phyloP scores from a whole-genome alignment of 1,140 invertebrate species.

The Drosophila pseudoananassae region DNA sequence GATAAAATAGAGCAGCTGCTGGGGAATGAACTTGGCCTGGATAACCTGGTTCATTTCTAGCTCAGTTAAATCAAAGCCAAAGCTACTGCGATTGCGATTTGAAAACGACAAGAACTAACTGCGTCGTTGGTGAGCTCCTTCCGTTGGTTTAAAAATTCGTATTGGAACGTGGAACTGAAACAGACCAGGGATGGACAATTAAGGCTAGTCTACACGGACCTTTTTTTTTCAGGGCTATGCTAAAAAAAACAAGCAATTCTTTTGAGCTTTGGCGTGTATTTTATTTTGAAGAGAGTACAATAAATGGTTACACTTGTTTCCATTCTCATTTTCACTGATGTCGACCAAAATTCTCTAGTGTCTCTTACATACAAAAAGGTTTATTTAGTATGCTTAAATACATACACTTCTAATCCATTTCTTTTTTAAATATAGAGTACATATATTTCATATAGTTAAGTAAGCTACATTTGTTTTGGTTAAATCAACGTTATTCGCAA shows the following conservation, averaged over 20 bases:
- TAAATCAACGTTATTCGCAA: conserved; percentile 51
- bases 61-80: background rate
- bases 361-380: conserved; percentile 33
- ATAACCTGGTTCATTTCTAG: conserved; percentile 61
- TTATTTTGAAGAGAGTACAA: conserved; percentile 18
- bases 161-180: conserved; percentile 4
- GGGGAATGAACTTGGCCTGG: conserved; percentile 49
- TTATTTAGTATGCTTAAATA: conserved; percentile 24
- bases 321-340: background rate
- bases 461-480: conserved; percentile 54
- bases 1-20: conserved; percentile 68
- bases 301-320: conserved; percentile 8
- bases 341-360: conserved; percentile 17
- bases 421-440: conserved; percentile 17
- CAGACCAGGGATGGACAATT: conserved; percentile 20
- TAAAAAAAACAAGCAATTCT: background rate
- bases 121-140: background rate
- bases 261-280: conserved; percentile 17
- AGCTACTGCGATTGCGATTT: background rate
- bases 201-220: background rate
- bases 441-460: conserved; percentile 40
- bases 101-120: background rate
- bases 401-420: conserved; percentile 5
- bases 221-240: no score
- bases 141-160: background rate